phyloP scores from a whole-genome alignment of 1,140 invertebrate species.

The Saccostrea echinata region DNA sequence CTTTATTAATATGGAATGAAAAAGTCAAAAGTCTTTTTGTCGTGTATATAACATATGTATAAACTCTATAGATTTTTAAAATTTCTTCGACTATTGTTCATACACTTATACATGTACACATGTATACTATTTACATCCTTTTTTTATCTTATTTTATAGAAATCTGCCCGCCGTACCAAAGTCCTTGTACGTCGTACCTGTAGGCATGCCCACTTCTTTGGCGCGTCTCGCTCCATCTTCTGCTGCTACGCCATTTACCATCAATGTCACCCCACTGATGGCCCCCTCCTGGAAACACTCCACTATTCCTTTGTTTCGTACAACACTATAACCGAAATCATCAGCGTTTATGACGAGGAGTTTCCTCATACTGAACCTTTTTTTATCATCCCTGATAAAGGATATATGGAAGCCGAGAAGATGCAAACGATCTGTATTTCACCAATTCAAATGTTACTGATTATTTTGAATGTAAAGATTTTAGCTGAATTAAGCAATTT shows the following conservation, averaged over 20 bases:
- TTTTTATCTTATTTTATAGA: background rate
- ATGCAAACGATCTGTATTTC: background rate
- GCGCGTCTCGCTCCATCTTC: constrained; percentile 56
- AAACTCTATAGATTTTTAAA: too few species aligned
- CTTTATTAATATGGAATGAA: too few species aligned
- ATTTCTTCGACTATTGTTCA: too few species aligned
- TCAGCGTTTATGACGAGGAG: constrained; percentile 70
- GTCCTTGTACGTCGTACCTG: constrained; percentile 62
- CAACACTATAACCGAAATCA: constrained; percentile 75
- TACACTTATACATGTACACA: too few species aligned
- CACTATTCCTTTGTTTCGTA: constrained; percentile 72
- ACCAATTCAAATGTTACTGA: too few species aligned
- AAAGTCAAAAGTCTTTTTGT: too few species aligned
- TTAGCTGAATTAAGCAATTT: too few species aligned
- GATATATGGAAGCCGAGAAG: background rate
- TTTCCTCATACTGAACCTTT: constrained; percentile 13
- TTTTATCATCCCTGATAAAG: background rate
- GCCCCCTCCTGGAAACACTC: constrained; percentile 65
- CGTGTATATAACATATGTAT: too few species aligned
- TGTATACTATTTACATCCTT: too few species aligned
- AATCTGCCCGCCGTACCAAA: background rate
- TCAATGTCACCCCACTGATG: constrained; percentile 67
- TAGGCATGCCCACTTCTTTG: constrained; percentile 58
- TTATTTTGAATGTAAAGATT: too few species aligned
- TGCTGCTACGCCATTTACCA: constrained; percentile 69